Base-by-base conservation (phyloP, 2,888 invertebrate genomes). In the Synanthedon vespiformis region DNA sequence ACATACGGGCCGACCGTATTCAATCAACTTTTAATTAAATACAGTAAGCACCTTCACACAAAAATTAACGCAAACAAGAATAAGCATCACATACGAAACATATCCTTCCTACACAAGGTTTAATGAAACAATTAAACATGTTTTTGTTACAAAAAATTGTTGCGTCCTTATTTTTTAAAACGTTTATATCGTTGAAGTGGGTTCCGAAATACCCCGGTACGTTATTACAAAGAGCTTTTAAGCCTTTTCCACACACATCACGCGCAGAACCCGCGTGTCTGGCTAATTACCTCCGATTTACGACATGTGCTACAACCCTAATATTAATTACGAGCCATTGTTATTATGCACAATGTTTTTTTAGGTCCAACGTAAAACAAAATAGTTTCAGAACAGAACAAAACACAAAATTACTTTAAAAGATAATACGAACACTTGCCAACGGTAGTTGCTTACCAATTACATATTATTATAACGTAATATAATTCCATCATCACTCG, bases 201-300 rank as follows among this genome's bases (percentile, higher is more conserved):
- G 58, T 63, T 62, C 60, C 63, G 59, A 61, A 59, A 59, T 63
- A 63, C 63, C 54, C 52, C 54, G 4, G 55, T 54, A 53, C 40
- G 44, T 55, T 54, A 60, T 68, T 67, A 72, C 71, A 72, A 74
- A 77, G 72, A 69, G 74, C 71, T 73, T 79, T 75, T 74, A 72
- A 74, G 68, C 72, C 72, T 64, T 62, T 69, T 58, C 59, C 66
- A 65, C 70, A 68, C 68, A 68, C 71, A 72, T 79, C 80, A 80
- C 72, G 70, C 60, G 60, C 77, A 74, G 68, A 56, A 2, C 65
- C 61, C 63, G 60, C 62, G 62, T 59, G 68, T 61, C 60, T 61
- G 65, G 71, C 74, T 83, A 83, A 84, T 83, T 81, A 80, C 80
- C 74, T 74, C 69, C 74, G 72, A 80, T 80, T 78, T 80, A 80